Evolutionary conservation across 2,797 vertebrate genomes (phyloP).

Genomic region (Helostoma temminkii): DNA sequence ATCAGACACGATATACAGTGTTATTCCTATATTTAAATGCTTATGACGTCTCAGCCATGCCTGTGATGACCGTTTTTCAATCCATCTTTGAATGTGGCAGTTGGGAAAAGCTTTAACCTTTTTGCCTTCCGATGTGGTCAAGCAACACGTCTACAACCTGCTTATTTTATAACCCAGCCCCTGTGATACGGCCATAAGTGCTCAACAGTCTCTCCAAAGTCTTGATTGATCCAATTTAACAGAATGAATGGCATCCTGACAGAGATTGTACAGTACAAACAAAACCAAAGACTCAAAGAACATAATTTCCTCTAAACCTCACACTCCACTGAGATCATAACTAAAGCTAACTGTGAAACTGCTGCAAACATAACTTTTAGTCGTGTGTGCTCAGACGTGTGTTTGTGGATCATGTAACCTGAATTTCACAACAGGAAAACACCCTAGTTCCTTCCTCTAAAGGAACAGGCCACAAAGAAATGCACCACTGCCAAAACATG

Average conservation of each 20-base stretch:
- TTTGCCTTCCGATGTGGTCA: not conserved
- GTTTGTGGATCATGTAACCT: slow-evolving; percentile 19
- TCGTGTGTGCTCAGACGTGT: not conserved
- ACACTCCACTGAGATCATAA: not conserved
- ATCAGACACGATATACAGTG: not conserved
- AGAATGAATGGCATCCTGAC: slow-evolving; percentile 26
- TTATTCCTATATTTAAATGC: not conserved
- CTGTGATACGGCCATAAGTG: not conserved
- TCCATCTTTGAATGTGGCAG: not conserved
- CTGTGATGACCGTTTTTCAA: not conserved
- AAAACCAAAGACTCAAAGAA: slow-evolving; percentile 20
- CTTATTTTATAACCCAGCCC: not conserved
- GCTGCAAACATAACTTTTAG: not conserved
- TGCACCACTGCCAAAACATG: slow-evolving; percentile 49
- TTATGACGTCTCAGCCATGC: too few species aligned
- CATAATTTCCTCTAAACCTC: not conserved
- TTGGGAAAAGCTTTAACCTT: not conserved
- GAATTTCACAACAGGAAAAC: slow-evolving; percentile 76
- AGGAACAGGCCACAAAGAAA: slow-evolving; percentile 38
- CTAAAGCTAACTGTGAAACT: not conserved
- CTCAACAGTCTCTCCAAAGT: slow-evolving; percentile 15
- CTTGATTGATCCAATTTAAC: slow-evolving; percentile 30
- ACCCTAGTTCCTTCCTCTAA: slow-evolving; percentile 68
- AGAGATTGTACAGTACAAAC: not conserved
- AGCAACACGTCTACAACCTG: not conserved